Evolutionary conservation across 1,140 invertebrate genomes (phyloP).

Genomic region (Pararge aegeria): DNA sequence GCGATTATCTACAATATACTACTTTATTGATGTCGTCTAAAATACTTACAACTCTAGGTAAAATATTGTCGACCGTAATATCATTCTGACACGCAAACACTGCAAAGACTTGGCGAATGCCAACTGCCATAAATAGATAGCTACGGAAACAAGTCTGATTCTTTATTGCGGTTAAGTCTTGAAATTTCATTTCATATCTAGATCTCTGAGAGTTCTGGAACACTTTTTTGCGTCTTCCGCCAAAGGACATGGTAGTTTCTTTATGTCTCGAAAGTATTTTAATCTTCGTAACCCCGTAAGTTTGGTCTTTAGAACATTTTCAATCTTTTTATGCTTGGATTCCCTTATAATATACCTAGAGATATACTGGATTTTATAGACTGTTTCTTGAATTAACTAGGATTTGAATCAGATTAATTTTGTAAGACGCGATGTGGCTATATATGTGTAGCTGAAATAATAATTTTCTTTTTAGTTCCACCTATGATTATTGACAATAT

Average conservation of each 20-base stretch:
- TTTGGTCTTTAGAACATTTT: no score
- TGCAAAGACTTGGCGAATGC: background rate
- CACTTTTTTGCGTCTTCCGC: background rate
- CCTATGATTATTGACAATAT: conserved; percentile 92
- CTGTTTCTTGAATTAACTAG: no score
- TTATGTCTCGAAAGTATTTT: background rate
- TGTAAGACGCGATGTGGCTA: no score
- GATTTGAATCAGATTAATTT: no score
- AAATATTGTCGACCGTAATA: conserved; percentile 3
- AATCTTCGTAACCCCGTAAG: background rate
- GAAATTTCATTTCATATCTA: conserved; percentile 5
- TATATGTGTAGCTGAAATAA: background rate
- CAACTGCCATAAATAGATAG: conserved; percentile 3
- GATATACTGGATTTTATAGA: no score
- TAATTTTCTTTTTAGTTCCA: conserved; percentile 82
- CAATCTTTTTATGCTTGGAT: no score
- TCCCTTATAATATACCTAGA: no score
- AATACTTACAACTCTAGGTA: background rate
- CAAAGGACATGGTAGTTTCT: background rate
- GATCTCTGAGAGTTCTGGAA: background rate
- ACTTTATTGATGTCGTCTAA: conserved; percentile 2
- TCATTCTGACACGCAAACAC: background rate
- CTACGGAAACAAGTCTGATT: background rate
- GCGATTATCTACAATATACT: conserved; percentile 3
- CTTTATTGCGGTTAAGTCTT: background rate